phyloP scores from a whole-genome alignment of 2,113 vertebrate species.

The Larimichthys crocea region DNA sequence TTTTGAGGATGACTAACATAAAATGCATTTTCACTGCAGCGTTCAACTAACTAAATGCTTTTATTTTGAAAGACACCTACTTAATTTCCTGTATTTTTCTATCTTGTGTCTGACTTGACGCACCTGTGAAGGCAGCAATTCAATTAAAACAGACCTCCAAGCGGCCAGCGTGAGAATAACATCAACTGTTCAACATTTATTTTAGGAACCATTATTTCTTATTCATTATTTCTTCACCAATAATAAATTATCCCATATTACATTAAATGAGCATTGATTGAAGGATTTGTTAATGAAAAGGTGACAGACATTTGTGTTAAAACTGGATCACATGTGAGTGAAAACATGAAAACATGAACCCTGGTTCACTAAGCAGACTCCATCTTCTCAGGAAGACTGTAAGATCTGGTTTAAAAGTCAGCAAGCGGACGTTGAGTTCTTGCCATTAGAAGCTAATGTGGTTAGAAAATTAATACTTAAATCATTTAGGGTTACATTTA shows the following conservation, averaged over 20 bases:
- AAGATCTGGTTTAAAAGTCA: no score
- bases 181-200: constrained; percentile 16
- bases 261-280: constrained; percentile 30
- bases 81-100: neutral
- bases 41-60: neutral
- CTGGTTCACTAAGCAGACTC: no score
- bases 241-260: constrained; percentile 44
- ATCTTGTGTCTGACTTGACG: constrained; percentile 18
- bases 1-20: no score
- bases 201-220: constrained; percentile 41
- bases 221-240: constrained; percentile 40
- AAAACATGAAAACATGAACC: no score
- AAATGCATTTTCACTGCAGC: neutral
- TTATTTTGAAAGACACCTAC: constrained; percentile 51
- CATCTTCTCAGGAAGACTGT: no score
- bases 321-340: no score
- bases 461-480: no score
- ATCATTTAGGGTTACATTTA: no score
- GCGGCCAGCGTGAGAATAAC: constrained; percentile 43
- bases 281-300: no score
- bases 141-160: constrained; percentile 53
- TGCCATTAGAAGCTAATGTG: no score
- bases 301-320: no score
- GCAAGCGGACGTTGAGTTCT: no score
- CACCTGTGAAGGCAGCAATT: constrained; percentile 40